Percentiles rank a stretch among this genome's conserved stretches.
Evolutionary conservation across 1,140 invertebrate species (phyloP).

Genomic region (Panagrolaimus sp.): DNA sequence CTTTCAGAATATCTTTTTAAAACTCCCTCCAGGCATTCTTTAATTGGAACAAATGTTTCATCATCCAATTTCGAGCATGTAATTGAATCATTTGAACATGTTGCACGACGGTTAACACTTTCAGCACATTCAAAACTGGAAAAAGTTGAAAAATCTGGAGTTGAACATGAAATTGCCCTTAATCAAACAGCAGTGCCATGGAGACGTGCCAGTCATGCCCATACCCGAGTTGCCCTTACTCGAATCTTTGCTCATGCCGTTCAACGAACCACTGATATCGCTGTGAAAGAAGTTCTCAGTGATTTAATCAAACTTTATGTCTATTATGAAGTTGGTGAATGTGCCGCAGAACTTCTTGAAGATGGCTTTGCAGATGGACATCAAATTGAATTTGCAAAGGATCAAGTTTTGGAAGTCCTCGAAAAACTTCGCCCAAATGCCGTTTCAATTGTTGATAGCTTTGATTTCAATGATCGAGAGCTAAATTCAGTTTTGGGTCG

Average conservation of each 20-base stretch:
- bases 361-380: slow-evolving; percentile 29
- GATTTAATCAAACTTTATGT: slow-evolving; percentile 41
- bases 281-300: slow-evolving; percentile 29
- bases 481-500: slow-evolving; percentile 73
- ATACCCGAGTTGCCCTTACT: slow-evolving; percentile 48
- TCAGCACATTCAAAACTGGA: slow-evolving; percentile 46
- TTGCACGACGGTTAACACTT: slow-evolving; percentile 51
- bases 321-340: slow-evolving; percentile 45
- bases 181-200: slow-evolving; percentile 47
- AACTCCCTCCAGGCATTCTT: background rate
- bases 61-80: slow-evolving; percentile 1
- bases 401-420: slow-evolving; percentile 27
- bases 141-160: slow-evolving; percentile 30
- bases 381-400: slow-evolving; percentile 38
- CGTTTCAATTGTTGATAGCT: slow-evolving; percentile 80
- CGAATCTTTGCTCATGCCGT: slow-evolving; percentile 41
- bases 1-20: slow-evolving; percentile 34
- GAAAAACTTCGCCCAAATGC: slow-evolving; percentile 69
- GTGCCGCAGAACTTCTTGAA: slow-evolving; percentile 34
- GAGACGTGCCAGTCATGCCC: slow-evolving; percentile 42
- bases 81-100: slow-evolving; percentile 41
- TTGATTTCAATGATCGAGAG: slow-evolving; percentile 77
- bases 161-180: slow-evolving; percentile 46
- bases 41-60: slow-evolving; percentile 31
- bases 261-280: slow-evolving; percentile 26